phyloP scores from a whole-genome alignment of 2,797 vertebrate species.

The Acanthurus leucopareius region DNA sequence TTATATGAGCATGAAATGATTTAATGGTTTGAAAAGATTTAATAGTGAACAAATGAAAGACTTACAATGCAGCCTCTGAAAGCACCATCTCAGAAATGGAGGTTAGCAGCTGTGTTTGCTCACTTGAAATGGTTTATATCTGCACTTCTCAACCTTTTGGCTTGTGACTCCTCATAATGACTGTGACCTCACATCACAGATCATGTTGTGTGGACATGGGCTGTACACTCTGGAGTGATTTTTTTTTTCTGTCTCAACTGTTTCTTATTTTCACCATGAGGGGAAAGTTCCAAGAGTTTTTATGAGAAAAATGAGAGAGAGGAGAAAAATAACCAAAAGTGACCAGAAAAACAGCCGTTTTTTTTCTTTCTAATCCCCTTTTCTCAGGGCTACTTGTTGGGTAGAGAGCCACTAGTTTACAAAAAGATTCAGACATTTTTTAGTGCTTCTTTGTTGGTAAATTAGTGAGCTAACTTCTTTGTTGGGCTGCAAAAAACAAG shows the following conservation, averaged over 20 bases:
- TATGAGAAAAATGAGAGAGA: neutral
- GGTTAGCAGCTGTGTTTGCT: neutral
- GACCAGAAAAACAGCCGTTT: no score
- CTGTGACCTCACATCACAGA: constrained; percentile 7
- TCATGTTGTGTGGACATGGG: neutral
- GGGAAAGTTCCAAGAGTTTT: no score
- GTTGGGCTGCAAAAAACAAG: neutral
- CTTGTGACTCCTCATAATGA: neutral
- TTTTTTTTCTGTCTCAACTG: neutral
- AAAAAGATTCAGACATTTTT: no score
- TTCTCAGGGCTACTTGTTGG: neutral
- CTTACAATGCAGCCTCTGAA: neutral
- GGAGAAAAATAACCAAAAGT: neutral
- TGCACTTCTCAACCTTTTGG: neutral
- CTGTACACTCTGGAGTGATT: neutral
- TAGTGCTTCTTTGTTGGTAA: no score
- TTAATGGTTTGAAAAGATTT: neutral
- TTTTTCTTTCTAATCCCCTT: neutral
- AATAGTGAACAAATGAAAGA: constrained; percentile 1
- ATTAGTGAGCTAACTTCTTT: neutral
- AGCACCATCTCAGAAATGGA: neutral
- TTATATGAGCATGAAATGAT: neutral
- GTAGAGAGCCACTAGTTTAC: no score
- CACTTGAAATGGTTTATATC: constrained; percentile 2
- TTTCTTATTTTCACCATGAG: neutral